A percentile compares a stretch with the other conserved stretches of the same genome.
phyloP scores from a whole-genome alignment of 2,888 invertebrate genomes.

The Zygaena filipendulae region DNA sequence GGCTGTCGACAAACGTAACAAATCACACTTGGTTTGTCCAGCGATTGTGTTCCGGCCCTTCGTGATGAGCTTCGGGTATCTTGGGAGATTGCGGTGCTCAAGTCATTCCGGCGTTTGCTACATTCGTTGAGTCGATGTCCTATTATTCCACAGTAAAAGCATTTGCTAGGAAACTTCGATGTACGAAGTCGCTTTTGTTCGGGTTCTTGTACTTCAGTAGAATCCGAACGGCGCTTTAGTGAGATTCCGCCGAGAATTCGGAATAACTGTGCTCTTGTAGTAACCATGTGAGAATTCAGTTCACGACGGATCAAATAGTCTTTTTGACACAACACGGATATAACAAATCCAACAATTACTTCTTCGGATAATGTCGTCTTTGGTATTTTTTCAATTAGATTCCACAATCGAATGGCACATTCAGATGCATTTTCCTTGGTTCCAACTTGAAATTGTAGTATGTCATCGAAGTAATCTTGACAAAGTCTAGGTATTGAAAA shows the following conservation, averaged over 20 bases:
- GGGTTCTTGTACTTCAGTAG: conserved; percentile 1
- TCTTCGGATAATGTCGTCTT: conserved; percentile 12
- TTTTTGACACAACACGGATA: conserved; percentile 14
- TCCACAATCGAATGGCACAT: conserved; percentile 15
- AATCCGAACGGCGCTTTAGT: conserved; percentile 12
- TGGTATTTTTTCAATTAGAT: conserved; percentile 13
- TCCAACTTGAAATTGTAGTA: conserved; percentile 15
- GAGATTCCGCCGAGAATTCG: conserved; percentile 14
- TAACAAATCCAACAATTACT: conserved; percentile 13
- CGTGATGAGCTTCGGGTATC: background rate
- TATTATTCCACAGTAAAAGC: conserved; percentile 12
- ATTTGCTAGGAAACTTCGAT: conserved; percentile 10
- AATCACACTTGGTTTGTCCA: too few relatives aligned
- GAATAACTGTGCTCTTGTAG: conserved; percentile 16
- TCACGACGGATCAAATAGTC: conserved; percentile 16
- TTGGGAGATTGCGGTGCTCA: background rate
- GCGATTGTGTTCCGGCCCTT: too few relatives aligned
- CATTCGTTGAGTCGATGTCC: conserved; percentile 15
- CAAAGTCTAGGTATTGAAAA: conserved; percentile 14
- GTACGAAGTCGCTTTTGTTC: conserved; percentile 5
- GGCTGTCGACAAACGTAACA: conserved; percentile 11
- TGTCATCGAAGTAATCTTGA: conserved; percentile 19
- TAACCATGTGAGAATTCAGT: conserved; percentile 12
- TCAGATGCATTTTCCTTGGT: conserved; percentile 14
- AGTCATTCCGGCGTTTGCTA: conserved; percentile 1